Percentiles rank a stretch among this genome's conserved stretches.
phyloP scores from a whole-genome alignment of 2,113 vertebrate species.

The Brachirus orientalis region DNA sequence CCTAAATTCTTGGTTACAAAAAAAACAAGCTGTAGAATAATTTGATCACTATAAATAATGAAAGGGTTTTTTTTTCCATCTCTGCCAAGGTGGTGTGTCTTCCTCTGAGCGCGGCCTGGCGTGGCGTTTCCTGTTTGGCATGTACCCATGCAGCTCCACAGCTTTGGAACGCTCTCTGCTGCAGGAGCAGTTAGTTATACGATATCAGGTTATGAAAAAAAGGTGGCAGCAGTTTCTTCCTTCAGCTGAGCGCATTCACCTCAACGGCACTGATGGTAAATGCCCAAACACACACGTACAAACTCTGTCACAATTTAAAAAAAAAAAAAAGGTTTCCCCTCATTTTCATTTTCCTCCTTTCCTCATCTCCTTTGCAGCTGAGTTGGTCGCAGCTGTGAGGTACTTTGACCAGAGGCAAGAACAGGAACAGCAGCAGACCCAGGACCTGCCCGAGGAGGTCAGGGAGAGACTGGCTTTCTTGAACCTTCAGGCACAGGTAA shows the following conservation, averaged over 20 bases:
- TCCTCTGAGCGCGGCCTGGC: conserved; percentile 76
- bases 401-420: conserved; percentile 78
- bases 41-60: neutral
- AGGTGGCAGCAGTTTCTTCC: conserved; percentile 83
- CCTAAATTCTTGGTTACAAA: neutral
- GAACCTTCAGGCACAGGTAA: conserved; percentile 83
- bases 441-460: conserved; percentile 62
- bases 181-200: conserved; percentile 77
- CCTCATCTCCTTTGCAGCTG: conserved; percentile 54
- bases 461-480: conserved; percentile 76
- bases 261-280: conserved; percentile 84
- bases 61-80: conserved; percentile 23
- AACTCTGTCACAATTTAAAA: neutral
- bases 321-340: neutral
- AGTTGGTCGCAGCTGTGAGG: conserved; percentile 77
- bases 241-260: conserved; percentile 59
- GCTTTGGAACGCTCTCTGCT: conserved; percentile 79
- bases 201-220: conserved; percentile 81
- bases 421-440: conserved; percentile 45
- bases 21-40: neutral
- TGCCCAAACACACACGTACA: neutral
- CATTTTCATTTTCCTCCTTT: neutral
- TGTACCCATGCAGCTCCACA: conserved; percentile 83
- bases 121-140: conserved; percentile 84
- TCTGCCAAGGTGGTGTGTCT: conserved; percentile 70